A percentile compares a stretch with the other conserved stretches of the same genome.
phyloP scores from a whole-genome alignment of 2,113 vertebrate species.

The Labeo rohita region DNA sequence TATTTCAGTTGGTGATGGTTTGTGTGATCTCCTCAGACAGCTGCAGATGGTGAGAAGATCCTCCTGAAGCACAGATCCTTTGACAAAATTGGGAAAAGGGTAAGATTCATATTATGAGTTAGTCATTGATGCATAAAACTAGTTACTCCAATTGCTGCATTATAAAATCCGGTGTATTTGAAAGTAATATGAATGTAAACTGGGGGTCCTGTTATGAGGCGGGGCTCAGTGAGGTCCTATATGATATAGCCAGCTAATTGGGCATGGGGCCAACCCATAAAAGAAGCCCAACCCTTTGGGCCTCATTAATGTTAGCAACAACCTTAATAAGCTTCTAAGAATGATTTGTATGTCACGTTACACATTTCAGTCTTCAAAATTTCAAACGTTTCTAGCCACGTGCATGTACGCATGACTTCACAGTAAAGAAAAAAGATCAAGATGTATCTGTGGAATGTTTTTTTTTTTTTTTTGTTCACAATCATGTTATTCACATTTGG shows the following conservation, averaged over 20 bases:
- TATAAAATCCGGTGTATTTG: neutral
- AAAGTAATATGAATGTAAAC: neutral
- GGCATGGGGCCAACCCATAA: too few relatives aligned
- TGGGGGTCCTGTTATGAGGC: neutral
- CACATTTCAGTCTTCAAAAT: neutral
- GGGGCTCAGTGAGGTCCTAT: neutral
- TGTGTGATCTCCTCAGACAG: conserved; percentile 20
- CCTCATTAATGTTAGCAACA: neutral
- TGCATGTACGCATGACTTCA: neutral
- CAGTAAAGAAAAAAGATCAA: neutral
- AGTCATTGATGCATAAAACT: neutral
- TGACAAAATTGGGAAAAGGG: conserved; percentile 49
- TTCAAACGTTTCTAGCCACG: too few relatives aligned
- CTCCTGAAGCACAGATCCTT: conserved; percentile 47
- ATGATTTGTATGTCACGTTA: neutral
- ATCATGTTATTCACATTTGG: neutral
- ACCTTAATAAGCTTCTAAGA: neutral
- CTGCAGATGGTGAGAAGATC: conserved; percentile 45
- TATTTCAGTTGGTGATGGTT: neutral
- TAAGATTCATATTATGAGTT: conserved; percentile 21
- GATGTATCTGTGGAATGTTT: neutral
- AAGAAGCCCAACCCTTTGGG: neutral
- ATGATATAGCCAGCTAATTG: neutral
- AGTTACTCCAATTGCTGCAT: neutral
- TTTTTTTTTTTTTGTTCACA: neutral